phyloP scores from a whole-genome alignment of 2,888 invertebrate species.

The Tiliacea aurago region DNA sequence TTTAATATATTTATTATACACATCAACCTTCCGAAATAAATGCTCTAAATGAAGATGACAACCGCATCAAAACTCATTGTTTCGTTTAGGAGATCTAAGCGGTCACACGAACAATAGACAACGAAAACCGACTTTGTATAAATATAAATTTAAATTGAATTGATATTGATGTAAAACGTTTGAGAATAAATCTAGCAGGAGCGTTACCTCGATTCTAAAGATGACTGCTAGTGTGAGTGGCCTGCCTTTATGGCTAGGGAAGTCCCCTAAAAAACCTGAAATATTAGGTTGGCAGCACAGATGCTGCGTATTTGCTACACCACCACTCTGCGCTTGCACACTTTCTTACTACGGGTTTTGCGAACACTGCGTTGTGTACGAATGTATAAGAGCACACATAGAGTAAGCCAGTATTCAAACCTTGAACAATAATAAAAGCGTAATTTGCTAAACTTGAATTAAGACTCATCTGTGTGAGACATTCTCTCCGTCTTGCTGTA shows the following conservation, averaged over 20 bases:
- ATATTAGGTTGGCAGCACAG: not conserved
- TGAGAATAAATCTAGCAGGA: not conserved
- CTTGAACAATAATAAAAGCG: not conserved
- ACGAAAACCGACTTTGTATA: too few relatives aligned
- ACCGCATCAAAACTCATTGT: too few relatives aligned
- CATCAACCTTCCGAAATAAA: not conserved
- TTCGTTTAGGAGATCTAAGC: too few relatives aligned
- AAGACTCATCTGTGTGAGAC: not conserved
- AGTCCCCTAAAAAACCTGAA: too few relatives aligned
- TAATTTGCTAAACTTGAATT: not conserved
- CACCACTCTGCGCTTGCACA: too few relatives aligned
- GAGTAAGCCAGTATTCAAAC: not conserved
- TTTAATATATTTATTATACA: not conserved
- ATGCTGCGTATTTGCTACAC: too few relatives aligned
- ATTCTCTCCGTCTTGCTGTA: not conserved
- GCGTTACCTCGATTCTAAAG: not conserved
- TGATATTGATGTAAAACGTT: not conserved
- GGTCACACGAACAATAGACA: too few relatives aligned
- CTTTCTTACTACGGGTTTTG: not conserved
- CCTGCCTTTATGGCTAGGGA: too few relatives aligned
- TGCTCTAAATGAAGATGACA: too few relatives aligned
- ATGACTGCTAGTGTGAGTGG: not conserved
- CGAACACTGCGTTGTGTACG: not conserved
- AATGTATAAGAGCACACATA: not conserved
- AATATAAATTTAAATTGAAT: too few relatives aligned